Percentiles rank a stretch among this genome's conserved stretches.
Evolutionary conservation across 2,888 invertebrate genomes (phyloP).

Genomic region (Melanostoma mellinum): DNA sequence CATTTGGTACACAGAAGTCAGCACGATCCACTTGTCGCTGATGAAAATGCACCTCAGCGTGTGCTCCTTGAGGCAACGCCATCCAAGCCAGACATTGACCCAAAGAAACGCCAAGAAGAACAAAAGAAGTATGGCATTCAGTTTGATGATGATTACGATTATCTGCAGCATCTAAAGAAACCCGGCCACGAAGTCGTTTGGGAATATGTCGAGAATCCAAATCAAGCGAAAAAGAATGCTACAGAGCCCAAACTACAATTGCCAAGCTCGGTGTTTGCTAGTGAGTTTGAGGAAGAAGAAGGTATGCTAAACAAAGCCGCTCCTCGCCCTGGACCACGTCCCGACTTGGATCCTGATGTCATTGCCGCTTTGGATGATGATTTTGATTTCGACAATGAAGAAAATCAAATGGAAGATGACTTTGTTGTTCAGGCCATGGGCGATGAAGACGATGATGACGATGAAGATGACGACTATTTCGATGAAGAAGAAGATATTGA

Average conservation of each 20-base stretch:
- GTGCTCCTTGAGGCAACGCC: slow-evolving; percentile 87
- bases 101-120: slow-evolving; percentile 85
- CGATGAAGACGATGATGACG: slow-evolving; percentile 75
- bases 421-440: slow-evolving; percentile 90
- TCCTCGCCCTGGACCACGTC: slow-evolving; percentile 83
- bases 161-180: slow-evolving; percentile 91
- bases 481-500: slow-evolving; percentile 75
- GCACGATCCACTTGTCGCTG: slow-evolving; percentile 93
- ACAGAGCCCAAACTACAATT: slow-evolving; percentile 83
- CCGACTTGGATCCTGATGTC: slow-evolving; percentile 95
- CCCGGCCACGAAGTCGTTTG: slow-evolving; percentile 80
- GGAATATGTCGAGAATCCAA: slow-evolving; percentile 81
- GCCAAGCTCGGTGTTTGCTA: slow-evolving; percentile 95
- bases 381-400: slow-evolving; percentile 92
- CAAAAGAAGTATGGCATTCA: slow-evolving; percentile 94
- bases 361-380: slow-evolving; percentile 97
- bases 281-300: slow-evolving; percentile 92
- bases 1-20: slow-evolving; percentile 96
- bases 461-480: slow-evolving; percentile 74
- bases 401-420: slow-evolving; percentile 94
- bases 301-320: slow-evolving; percentile 83
- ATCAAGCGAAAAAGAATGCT: slow-evolving; percentile 77
- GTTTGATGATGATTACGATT: slow-evolving; percentile 97
- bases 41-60: slow-evolving; percentile 93
- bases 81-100: slow-evolving; percentile 75